These are phyloP conservation scores for Sebastes steindachneri DNA, from an alignment of 2,797 vertebrate species.

Conservation along the genomic window DNA sequence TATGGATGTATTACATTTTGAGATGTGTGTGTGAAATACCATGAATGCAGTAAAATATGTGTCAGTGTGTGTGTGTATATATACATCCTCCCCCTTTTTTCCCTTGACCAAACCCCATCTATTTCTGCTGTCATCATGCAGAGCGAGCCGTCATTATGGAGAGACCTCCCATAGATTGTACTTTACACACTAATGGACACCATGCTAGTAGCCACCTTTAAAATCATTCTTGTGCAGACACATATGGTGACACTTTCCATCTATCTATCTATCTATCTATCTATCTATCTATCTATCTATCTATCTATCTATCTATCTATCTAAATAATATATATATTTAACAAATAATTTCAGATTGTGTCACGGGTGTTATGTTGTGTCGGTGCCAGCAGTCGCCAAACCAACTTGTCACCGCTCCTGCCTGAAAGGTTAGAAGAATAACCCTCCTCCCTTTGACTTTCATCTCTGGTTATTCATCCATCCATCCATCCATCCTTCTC, in stretches of 20 bases:
- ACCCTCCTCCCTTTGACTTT: constrained; percentile 34
- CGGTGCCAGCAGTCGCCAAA: not conserved
- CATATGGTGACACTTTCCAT: not conserved
- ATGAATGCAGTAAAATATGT: not conserved
- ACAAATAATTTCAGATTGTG: not conserved
- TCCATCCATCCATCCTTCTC: constrained; percentile 14
- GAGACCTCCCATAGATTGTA: constrained; percentile 14
- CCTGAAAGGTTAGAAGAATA: constrained; percentile 47
- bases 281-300: not conserved
- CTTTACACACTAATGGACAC: constrained; percentile 17
- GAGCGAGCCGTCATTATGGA: constrained; percentile 18
- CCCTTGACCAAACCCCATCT: constrained; percentile 14
- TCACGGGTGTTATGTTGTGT: not conserved
- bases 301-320: not conserved
- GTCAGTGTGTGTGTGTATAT: not conserved
- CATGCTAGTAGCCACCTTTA: not conserved
- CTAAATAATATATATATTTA: not conserved
- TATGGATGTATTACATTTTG: not conserved
- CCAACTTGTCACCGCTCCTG: constrained; percentile 32
- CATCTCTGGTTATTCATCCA: constrained; percentile 41
- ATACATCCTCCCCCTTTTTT: not conserved
- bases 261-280: not conserved
- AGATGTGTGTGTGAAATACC: not conserved
- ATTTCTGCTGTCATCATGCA: constrained; percentile 37
- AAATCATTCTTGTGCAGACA: not conserved